Base-by-base conservation (phyloP, 2,888 invertebrate species). In the Diabrotica balteata region DNA sequence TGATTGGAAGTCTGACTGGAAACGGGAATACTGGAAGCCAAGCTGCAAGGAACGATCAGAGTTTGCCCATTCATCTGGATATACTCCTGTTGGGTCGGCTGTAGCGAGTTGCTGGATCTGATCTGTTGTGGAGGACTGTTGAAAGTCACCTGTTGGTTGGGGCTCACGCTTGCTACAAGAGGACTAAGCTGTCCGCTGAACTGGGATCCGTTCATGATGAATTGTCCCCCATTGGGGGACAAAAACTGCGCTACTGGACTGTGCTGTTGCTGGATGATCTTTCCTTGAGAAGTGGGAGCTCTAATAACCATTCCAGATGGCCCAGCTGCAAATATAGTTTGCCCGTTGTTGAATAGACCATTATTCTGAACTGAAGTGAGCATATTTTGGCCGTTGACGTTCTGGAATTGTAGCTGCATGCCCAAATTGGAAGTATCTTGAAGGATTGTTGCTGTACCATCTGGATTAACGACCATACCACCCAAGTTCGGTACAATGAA, bases 401-500 rank as follows among this genome's bases (percentile, higher is more conserved):
- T 93, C 79, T 93, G 93, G 71, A 94, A 86, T 79, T 94, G 93
- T 10, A 91, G 79, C 75, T 91, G 92, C 88, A 91, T 88, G 0
- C 91, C 91, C 76, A 92, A 87, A 50, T 90, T 88, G 0, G 89
- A 86, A 22, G 90, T 87, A 72, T 92, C 92, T 80, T 91, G 92
- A 51, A 90, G 78, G 55, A 94, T 86, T 0, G 93, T 92, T 0
- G 93, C 90, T 5, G 88, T 87, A 6, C 86, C 86, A 77, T 92
- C 92, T 0, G 93, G 90, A 8, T 92, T 90, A 92, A 94, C 92
- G 0, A 95, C 91, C 90, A 94, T 90, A 0, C 94, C 92, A 10
- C 92, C 83, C 3, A 93, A 84, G 73, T 94, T 93, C 9, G 94
- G 94, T 65, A 94, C 90, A 62, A 94, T 90, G 76, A 94, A 91